Base-by-base conservation (phyloP, 2,797 vertebrate species). In the Rhinatrema bivittatum region DNA sequence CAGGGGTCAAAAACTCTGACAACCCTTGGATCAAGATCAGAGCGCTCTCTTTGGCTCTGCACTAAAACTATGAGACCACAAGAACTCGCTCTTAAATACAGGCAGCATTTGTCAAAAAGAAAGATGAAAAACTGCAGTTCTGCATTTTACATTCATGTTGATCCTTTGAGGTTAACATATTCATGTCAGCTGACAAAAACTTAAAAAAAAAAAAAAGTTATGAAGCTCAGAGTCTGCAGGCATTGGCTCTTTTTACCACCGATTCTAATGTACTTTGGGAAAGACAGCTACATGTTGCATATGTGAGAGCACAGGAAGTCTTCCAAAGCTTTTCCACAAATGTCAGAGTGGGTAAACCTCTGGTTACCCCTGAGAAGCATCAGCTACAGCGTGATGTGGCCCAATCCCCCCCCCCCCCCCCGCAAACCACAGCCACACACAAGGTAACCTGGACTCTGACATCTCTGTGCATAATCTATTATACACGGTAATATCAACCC, bases 211-310 rank as follows among this genome's bases (percentile, higher is more conserved):
- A 3, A n/a, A n/a, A n/a, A n/a, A n/a, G n/a, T n/a, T n/a, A 57
- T 6, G 12, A 60, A 47, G 45, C 29, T 56, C 30, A 58, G n/a
- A n/a, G n/a, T n/a, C n/a, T n/a, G n/a, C n/a, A n/a, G n/a, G n/a
- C n/a, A n/a, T n/a, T n/a, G n/a, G n/a, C n/a, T n/a, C n/a, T n/a
- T n/a, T n/a, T n/a, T n/a, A n/a, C n/a, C n/a, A n/a, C n/a, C n/a
- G n/a, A n/a, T n/a, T n/a, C n/a, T n/a, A n/a, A 64, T 46, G 42
- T 38, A 56, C 48, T 57, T 56, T 43, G 40, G 36, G 62, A 65
- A 50, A 61, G 33, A 43, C 34, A 50, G 69, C 85, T 82, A 86
- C 76, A 67, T 86, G 82, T 57, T 73, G 53, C 72, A 70, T 77
- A 81, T 83, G 78, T 79, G 74, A 46, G 66, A 42, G 77, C 49